phyloP scores from a whole-genome alignment of 2,888 invertebrate genomes.

The Adineta ricciae region DNA sequence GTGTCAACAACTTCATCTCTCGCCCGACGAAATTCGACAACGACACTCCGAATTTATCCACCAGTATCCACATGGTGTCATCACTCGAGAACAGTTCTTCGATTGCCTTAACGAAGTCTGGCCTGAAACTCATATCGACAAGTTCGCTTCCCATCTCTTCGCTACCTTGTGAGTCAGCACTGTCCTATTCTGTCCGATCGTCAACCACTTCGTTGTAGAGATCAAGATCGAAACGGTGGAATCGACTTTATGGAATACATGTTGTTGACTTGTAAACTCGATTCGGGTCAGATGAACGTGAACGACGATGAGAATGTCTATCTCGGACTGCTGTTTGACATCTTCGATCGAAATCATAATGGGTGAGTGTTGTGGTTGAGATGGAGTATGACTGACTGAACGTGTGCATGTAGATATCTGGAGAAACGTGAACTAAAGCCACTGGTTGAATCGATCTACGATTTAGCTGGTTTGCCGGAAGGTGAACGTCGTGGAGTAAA shows the following conservation, averaged over 20 bases:
- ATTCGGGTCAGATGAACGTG: not conserved
- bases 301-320: not conserved
- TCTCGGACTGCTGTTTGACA: not conserved
- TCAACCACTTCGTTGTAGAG: not conserved
- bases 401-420: not conserved
- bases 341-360: not conserved
- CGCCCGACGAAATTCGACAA: not conserved
- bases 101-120: not conserved
- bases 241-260: not conserved
- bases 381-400: not conserved
- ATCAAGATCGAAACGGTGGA: not conserved
- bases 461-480: not conserved
- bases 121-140: not conserved
- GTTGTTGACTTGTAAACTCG: not conserved
- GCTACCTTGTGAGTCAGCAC: not conserved
- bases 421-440: not conserved
- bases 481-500: not conserved
- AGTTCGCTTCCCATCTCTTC: not conserved
- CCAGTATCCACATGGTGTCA: not conserved
- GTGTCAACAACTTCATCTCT: not conserved
- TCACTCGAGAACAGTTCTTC: not conserved
- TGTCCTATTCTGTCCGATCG: not conserved
- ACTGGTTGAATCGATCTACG: not conserved
- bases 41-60: not conserved
- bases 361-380: not conserved